These are phyloP conservation scores for Epinephelus lanceolatus DNA, from an alignment of 2,113 vertebrate species.

Conservation along the genomic window DNA sequence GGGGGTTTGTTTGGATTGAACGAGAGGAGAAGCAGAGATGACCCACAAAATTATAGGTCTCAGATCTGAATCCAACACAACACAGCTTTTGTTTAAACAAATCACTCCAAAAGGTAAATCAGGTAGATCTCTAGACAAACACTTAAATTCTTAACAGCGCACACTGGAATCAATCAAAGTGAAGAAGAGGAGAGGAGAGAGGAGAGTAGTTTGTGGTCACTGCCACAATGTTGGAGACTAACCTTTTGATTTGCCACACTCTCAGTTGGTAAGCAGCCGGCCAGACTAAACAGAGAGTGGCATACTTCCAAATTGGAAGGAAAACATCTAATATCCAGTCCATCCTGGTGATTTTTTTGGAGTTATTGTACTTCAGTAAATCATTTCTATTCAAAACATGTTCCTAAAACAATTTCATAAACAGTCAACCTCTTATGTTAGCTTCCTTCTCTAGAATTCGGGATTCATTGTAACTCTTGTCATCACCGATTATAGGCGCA, in stretches of 20 bases:
- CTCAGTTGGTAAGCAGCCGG: constrained; percentile 23
- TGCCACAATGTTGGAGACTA: constrained; percentile 15
- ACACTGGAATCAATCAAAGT: constrained; percentile 30
- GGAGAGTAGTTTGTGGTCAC: constrained; percentile 11
- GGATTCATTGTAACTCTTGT: not conserved
- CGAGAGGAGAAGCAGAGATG: constrained; percentile 36
- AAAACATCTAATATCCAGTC: constrained; percentile 26
- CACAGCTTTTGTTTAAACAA: constrained; percentile 39
- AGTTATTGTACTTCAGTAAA: not conserved
- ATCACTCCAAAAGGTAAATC: constrained; percentile 41
- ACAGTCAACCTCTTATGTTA: not conserved
- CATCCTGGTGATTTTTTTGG: not conserved
- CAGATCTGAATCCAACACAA: constrained; percentile 44
- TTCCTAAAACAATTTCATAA: constrained; percentile 11
- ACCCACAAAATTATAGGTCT: constrained; percentile 39
- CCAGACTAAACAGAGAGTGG: constrained; percentile 58
- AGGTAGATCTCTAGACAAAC: constrained; percentile 38
- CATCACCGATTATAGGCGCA: not conserved
- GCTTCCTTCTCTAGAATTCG: constrained; percentile 8
- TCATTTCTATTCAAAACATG: constrained; percentile 19
- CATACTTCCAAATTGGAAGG: constrained; percentile 21
- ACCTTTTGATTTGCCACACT: constrained; percentile 34
- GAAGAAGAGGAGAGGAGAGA: constrained; percentile 3
- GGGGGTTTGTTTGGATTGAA: constrained; percentile 28
- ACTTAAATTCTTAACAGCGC: constrained; percentile 20